Percentiles rank a stretch among this genome's conserved stretches.
phyloP scores from a whole-genome alignment of 2,113 vertebrate species.

The Arvicanthis niloticus region DNA sequence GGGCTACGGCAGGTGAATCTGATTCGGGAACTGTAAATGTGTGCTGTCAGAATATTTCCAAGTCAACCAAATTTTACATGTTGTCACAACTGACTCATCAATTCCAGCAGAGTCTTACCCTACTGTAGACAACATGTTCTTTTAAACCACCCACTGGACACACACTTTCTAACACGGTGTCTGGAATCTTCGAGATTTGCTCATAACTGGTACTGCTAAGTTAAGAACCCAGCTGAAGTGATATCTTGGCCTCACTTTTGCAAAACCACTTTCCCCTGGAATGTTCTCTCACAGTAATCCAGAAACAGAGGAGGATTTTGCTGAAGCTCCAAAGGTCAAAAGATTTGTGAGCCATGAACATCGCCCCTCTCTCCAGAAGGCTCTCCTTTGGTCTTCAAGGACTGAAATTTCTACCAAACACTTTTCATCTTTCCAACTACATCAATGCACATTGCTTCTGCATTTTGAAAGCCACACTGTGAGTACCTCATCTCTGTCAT shows the following conservation, averaged over 20 bases:
- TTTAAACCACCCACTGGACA: background rate
- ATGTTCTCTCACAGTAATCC: background rate
- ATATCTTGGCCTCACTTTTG: background rate
- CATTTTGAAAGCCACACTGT: background rate
- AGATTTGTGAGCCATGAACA: background rate
- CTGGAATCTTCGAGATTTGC: background rate
- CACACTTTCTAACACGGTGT: background rate
- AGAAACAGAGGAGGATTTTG: background rate
- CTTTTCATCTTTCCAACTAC: background rate
- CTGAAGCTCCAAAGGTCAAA: conserved; percentile 12
- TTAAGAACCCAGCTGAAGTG: background rate
- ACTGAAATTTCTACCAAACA: background rate
- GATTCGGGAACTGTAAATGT: background rate
- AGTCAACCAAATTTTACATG: background rate
- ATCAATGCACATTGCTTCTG: background rate
- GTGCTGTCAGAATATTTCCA: background rate
- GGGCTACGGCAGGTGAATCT: background rate
- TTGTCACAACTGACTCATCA: background rate
- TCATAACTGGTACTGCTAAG: background rate
- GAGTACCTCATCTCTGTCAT: background rate
- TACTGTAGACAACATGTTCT: background rate
- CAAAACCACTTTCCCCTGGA: background rate
- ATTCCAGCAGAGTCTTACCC: background rate
- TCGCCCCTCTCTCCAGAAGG: background rate
- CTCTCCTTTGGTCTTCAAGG: conserved; percentile 1